Evolutionary conservation across 2,888 invertebrate genomes (phyloP).

Genomic region (Apamea epomidion): DNA sequence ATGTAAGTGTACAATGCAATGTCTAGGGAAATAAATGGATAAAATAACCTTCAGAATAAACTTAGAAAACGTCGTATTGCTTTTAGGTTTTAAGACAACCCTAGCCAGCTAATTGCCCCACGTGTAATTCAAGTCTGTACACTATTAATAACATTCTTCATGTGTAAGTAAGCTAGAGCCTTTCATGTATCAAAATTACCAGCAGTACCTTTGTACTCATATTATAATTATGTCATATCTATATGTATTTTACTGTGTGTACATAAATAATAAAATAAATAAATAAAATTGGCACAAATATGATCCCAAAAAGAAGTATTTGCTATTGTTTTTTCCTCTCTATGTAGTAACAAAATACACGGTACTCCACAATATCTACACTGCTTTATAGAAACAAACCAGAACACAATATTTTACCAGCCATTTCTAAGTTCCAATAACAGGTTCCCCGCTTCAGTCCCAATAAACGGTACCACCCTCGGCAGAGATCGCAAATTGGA

Average conservation of each 20-base stretch:
- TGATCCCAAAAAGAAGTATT: not conserved
- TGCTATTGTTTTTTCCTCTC: not conserved
- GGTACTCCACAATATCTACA: slow-evolving; percentile 1
- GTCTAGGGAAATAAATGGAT: not conserved
- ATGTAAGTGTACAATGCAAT: not conserved
- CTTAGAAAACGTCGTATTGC: not conserved
- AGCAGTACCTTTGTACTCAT: too few species aligned
- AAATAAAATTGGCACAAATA: not conserved
- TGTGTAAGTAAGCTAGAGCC: not conserved
- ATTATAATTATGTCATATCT: too few species aligned
- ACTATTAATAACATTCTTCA: not conserved
- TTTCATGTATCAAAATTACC: not conserved
- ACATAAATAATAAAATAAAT: too few species aligned
- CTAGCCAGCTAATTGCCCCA: too few species aligned
- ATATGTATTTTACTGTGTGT: too few species aligned
- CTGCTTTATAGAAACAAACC: slow-evolving; percentile 12
- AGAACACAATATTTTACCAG: slow-evolving; percentile 25
- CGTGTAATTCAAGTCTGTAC: not conserved
- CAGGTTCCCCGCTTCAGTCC: slow-evolving; percentile 14
- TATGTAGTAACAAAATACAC: not conserved
- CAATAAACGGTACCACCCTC: slow-evolving; percentile 32
- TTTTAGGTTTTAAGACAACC: not conserved
- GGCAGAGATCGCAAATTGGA: slow-evolving; percentile 41
- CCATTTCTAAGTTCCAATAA: slow-evolving; percentile 47
- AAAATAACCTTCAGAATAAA: not conserved